A percentile compares a stretch with the other conserved stretches of the same genome.
These are phyloP conservation scores for Neodiprion fabricii DNA, from an alignment of 1,140 invertebrate species.

Conservation along the genomic window DNA sequence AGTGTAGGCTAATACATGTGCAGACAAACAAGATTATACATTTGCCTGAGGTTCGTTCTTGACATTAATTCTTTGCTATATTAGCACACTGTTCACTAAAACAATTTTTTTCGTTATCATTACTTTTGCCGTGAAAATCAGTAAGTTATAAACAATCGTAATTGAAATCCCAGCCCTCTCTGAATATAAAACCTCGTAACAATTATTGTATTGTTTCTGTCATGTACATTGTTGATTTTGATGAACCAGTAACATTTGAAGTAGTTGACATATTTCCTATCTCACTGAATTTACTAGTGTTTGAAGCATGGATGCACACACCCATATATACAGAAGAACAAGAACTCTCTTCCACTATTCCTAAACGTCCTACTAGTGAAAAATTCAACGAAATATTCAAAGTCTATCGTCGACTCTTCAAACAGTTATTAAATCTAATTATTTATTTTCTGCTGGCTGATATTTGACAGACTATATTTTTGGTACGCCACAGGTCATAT, in stretches of 20 bases:
- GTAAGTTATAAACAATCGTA: too few species aligned
- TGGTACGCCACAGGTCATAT: constrained; percentile 19
- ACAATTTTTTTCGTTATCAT: too few species aligned
- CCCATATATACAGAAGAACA: constrained; percentile 41
- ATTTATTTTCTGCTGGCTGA: constrained; percentile 37
- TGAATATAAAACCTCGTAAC: neutral
- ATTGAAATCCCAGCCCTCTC: neutral
- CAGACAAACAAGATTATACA: too few species aligned
- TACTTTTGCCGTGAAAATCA: too few species aligned
- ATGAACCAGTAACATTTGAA: constrained; percentile 1
- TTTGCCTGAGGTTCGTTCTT: too few species aligned
- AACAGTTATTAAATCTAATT: constrained; percentile 47
- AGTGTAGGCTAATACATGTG: too few species aligned
- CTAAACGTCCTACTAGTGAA: constrained; percentile 26
- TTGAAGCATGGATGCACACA: constrained; percentile 45
- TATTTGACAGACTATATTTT: constrained; percentile 41
- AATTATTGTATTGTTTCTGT: neutral
- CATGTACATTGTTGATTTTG: neutral
- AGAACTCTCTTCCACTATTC: constrained; percentile 36
- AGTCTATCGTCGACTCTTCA: constrained; percentile 62
- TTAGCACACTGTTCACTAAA: too few species aligned
- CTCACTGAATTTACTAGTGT: constrained; percentile 6
- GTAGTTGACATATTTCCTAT: neutral
- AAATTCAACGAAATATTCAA: constrained; percentile 28
- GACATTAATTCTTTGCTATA: too few species aligned